phyloP scores from a whole-genome alignment of 2,888 invertebrate genomes.

The Calameuta pallipes region DNA sequence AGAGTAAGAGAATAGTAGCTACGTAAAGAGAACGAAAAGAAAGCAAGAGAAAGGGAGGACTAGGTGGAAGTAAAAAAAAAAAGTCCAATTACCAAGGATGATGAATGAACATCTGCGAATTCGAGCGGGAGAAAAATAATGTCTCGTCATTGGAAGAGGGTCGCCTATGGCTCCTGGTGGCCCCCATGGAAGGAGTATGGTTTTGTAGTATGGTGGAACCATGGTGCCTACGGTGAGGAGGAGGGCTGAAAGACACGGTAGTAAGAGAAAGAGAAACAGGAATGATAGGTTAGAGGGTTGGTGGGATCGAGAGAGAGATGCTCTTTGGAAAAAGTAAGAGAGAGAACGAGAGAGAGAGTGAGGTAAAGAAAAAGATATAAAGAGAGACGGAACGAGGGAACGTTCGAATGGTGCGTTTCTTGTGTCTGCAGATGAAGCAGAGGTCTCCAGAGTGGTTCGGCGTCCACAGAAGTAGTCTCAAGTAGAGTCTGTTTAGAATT shows the following conservation, averaged over 20 bases:
- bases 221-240: not conserved
- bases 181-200: not conserved
- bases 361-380: not conserved
- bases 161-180: slow-evolving; percentile 2
- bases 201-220: not conserved
- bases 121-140: slow-evolving; percentile 1
- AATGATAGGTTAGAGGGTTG: not conserved
- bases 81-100: slow-evolving; percentile 5
- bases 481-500: slow-evolving; percentile 27
- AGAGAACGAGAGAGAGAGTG: slow-evolving; percentile 1
- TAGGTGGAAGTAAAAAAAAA: slow-evolving; percentile 1
- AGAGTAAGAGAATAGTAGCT: not conserved
- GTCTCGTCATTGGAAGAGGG: slow-evolving; percentile 5
- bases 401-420: slow-evolving; percentile 5
- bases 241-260: not conserved
- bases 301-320: not conserved
- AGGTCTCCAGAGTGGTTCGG: slow-evolving; percentile 10
- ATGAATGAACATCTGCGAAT: slow-evolving; percentile 6
- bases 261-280: slow-evolving; percentile 7
- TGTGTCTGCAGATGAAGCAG: slow-evolving; percentile 12
- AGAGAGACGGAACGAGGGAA: not conserved
- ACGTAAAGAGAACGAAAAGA: not conserved
- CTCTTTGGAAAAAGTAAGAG: slow-evolving; percentile 2
- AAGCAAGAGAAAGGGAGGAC: not conserved
- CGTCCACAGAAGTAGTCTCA: slow-evolving; percentile 25